Evolutionary conservation across 2,888 invertebrate species (phyloP).

Genomic region (Orthosia gothica): DNA sequence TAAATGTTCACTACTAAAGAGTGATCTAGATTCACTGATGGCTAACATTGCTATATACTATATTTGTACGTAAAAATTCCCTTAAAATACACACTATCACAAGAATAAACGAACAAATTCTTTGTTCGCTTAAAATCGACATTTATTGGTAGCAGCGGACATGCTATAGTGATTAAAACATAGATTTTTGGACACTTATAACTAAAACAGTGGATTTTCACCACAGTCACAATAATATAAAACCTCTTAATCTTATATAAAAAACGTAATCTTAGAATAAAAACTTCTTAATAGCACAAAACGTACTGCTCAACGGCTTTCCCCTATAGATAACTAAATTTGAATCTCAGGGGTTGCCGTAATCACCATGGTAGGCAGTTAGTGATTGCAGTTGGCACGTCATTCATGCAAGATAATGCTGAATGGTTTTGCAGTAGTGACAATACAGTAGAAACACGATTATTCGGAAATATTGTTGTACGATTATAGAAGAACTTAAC

Average conservation of each 20-base stretch:
- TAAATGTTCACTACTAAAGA: background rate
- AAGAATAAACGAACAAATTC: background rate
- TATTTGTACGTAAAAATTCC: background rate
- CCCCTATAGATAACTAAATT: background rate
- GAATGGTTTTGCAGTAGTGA: conserved; percentile 17
- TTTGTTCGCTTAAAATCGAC: background rate
- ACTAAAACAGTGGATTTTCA: conserved; percentile 49
- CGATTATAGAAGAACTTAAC: no score
- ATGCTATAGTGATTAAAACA: conserved; percentile 23
- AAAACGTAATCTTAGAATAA: conserved; percentile 1
- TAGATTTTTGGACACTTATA: conserved; percentile 20
- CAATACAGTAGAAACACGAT: conserved; percentile 5
- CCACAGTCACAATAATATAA: conserved; percentile 40
- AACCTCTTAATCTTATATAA: conserved; percentile 9
- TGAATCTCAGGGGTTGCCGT: background rate
- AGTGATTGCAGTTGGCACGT: conserved; percentile 14
- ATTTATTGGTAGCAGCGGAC: conserved; percentile 23
- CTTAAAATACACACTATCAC: background rate
- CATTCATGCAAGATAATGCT: conserved; percentile 12
- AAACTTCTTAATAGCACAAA: background rate
- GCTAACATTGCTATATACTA: background rate
- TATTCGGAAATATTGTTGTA: background rate
- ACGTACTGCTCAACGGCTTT: background rate
- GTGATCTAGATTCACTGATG: background rate
- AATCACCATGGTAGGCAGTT: conserved; percentile 46